Conservation (phyloP, 2,113 vertebrate species). For the Catharus minimus region DNA sequence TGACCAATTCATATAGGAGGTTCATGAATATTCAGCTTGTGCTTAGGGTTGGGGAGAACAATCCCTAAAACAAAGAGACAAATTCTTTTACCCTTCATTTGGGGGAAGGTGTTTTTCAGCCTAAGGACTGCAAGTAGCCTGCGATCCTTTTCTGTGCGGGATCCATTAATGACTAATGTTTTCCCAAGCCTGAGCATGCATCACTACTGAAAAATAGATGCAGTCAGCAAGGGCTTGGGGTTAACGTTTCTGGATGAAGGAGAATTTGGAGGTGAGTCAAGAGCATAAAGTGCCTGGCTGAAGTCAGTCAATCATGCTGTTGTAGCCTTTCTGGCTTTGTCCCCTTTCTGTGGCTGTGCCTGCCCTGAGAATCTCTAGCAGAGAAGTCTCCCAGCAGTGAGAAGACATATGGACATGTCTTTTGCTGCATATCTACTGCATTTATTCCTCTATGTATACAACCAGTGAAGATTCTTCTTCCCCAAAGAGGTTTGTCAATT, state of each 20-base stretch:
- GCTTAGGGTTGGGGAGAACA: background rate
- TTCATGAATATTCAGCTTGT: conserved; percentile 56
- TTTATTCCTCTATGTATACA: background rate
- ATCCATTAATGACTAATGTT: background rate
- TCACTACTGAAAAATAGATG: background rate
- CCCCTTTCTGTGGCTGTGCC: background rate
- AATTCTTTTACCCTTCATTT: conserved; percentile 45
- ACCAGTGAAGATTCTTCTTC: background rate
- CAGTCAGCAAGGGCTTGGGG: background rate
- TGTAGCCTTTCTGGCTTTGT: background rate
- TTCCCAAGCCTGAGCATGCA: conserved; percentile 3
- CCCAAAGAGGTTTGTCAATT: background rate
- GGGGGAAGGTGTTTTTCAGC: conserved; percentile 1
- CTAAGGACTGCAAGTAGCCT: background rate
- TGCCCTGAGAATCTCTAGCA: background rate
- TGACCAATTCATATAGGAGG: conserved; percentile 38
- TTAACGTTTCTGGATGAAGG: conserved; percentile 23
- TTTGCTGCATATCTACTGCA: background rate
- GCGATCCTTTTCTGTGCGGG: background rate
- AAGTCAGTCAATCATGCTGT: background rate
- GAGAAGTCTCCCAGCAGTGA: background rate
- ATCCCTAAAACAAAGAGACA: conserved; percentile 50
- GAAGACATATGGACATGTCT: background rate
- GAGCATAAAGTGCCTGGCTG: background rate
- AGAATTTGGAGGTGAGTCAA: conserved; percentile 23